Conservation (phyloP, 2,113 vertebrate genomes). For the Dipodomys spectabilis region DNA sequence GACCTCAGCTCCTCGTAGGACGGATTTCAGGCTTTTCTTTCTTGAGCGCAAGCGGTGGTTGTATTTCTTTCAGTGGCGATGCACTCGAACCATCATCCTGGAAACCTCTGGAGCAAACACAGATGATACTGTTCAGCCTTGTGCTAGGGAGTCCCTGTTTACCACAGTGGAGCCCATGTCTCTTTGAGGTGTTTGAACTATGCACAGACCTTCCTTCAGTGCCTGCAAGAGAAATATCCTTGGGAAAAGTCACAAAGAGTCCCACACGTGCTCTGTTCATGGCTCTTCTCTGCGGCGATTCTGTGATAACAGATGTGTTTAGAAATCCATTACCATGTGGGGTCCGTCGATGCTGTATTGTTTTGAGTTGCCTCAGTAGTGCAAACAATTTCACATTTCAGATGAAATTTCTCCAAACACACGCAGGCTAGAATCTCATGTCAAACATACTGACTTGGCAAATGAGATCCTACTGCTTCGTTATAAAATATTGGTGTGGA, state of each 20-base stretch:
- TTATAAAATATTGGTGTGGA: conserved; percentile 78
- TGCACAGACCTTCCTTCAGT: background rate
- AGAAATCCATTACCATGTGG: conserved; percentile 73
- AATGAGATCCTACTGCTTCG: conserved; percentile 73
- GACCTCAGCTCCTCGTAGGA: too few relatives aligned
- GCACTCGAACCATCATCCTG: conserved; percentile 12
- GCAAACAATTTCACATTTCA: conserved; percentile 81
- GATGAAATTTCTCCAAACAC: conserved; percentile 76
- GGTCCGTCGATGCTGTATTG: conserved; percentile 10
- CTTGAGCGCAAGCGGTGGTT: background rate
- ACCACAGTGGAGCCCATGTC: background rate
- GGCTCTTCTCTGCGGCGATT: conserved; percentile 49
- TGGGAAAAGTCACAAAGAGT: conserved; percentile 25
- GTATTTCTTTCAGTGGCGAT: background rate
- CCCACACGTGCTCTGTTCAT: background rate
- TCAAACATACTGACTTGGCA: conserved; percentile 75
- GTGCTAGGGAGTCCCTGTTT: background rate
- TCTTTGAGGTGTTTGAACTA: background rate
- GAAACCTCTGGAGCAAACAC: background rate
- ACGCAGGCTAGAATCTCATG: conserved; percentile 63
- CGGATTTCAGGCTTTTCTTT: background rate
- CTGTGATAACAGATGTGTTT: conserved; percentile 74
- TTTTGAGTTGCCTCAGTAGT: conserved; percentile 73
- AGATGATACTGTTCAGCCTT: background rate
- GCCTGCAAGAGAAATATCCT: background rate